phyloP scores from a whole-genome alignment of 2,113 vertebrate species.

The Spea multiplicata region DNA sequence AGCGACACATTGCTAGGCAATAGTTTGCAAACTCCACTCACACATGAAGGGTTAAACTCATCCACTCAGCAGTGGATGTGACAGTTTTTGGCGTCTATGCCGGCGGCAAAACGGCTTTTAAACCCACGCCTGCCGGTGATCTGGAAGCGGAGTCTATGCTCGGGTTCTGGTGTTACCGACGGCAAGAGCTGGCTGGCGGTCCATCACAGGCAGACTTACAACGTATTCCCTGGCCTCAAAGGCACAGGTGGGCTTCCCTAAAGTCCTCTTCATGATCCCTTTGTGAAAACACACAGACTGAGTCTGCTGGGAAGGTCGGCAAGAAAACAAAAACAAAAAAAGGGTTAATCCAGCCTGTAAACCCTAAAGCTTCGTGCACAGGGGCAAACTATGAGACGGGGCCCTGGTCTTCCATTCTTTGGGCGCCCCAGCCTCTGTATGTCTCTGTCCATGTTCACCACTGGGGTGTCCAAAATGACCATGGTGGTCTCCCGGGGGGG shows the following conservation, averaged over 20 bases:
- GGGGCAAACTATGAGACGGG: too few relatives aligned
- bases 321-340: slow-evolving; percentile 65
- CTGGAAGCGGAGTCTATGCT: slow-evolving; percentile 35
- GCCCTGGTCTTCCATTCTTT: too few relatives aligned
- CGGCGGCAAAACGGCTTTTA: background rate
- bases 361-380: too few relatives aligned
- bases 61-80: too few relatives aligned
- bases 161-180: slow-evolving; percentile 70
- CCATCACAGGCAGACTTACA: slow-evolving; percentile 81
- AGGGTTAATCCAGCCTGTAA: background rate
- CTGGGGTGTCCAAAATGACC: too few relatives aligned
- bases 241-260: slow-evolving; percentile 93
- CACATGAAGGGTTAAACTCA: too few relatives aligned
- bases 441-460: too few relatives aligned
- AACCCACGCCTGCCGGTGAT: background rate
- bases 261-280: slow-evolving; percentile 97
- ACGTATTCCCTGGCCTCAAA: slow-evolving; percentile 94
- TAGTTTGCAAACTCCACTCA: too few relatives aligned
- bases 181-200: slow-evolving; percentile 57
- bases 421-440: too few relatives aligned
- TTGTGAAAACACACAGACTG: slow-evolving; percentile 89
- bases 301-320: slow-evolving; percentile 79
- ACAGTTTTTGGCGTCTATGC: too few relatives aligned
- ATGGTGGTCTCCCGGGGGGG: too few relatives aligned
- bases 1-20: too few relatives aligned